phyloP scores from a whole-genome alignment of 2,888 invertebrate species.

The Dromius quadrimaculatus region DNA sequence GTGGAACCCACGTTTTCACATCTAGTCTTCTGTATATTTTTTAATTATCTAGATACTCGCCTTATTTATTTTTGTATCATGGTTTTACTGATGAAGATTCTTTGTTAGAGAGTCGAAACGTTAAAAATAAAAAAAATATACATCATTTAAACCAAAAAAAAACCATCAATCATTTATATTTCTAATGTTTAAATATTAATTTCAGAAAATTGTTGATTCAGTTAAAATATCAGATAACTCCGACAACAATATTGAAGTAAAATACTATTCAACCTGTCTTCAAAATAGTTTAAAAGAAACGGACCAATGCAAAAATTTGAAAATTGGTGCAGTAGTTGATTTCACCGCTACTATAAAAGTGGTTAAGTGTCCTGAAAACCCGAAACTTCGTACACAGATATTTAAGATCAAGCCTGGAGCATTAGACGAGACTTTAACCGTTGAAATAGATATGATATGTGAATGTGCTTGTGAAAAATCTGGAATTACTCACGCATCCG shows the following conservation, averaged over 20 bases:
- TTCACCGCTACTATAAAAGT: conserved; percentile 71
- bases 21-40: no score
- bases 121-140: no score
- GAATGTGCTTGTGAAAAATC: conserved; percentile 79
- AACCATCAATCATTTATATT: no score
- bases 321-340: conserved; percentile 71
- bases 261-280: conserved; percentile 69
- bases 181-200: no score
- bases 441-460: conserved; percentile 78
- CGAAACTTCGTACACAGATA: conserved; percentile 61
- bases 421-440: conserved; percentile 75
- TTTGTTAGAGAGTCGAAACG: no score
- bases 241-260: conserved; percentile 68
- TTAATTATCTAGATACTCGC: no score
- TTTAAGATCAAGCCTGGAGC: conserved; percentile 80
- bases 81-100: no score
- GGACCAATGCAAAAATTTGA: conserved; percentile 72
- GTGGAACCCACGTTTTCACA: no score
- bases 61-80: no score
- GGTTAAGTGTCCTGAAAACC: conserved; percentile 71
- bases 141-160: no score
- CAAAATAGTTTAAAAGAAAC: conserved; percentile 64
- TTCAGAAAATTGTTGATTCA: conserved; percentile 67
- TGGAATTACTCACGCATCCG: conserved; percentile 64
- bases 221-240: conserved; percentile 66